phyloP scores from a whole-genome alignment of 2,888 invertebrate genomes.

The Octodonta nipae region DNA sequence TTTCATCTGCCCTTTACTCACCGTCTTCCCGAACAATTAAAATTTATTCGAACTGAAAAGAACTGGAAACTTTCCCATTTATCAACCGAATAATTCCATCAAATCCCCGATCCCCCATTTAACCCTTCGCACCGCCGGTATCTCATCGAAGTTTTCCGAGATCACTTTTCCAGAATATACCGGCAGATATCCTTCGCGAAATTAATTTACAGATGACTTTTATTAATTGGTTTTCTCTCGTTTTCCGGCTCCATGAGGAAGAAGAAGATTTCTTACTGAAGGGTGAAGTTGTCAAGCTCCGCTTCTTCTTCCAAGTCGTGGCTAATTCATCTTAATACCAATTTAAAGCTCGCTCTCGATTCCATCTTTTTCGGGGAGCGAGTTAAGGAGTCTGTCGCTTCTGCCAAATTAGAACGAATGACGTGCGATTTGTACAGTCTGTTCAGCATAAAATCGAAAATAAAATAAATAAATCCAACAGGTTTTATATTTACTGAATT shows the following conservation, averaged over 20 bases:
- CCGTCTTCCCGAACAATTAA: too few relatives aligned
- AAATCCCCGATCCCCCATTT: too few relatives aligned
- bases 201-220: constrained; percentile 16
- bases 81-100: too few relatives aligned
- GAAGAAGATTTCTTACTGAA: background rate
- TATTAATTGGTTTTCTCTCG: constrained; percentile 16
- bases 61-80: too few relatives aligned
- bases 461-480: background rate
- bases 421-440: too few relatives aligned
- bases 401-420: constrained; percentile 24
- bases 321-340: constrained; percentile 22
- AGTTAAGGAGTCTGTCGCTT: constrained; percentile 15
- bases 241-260: background rate
- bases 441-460: background rate
- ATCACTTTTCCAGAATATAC: too few relatives aligned
- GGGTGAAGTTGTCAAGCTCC: background rate
- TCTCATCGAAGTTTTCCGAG: too few relatives aligned
- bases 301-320: constrained; percentile 5
- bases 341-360: constrained; percentile 18
- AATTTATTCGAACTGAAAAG: too few relatives aligned
- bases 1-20: too few relatives aligned
- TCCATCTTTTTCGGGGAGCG: constrained; percentile 6
- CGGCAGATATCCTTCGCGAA: constrained; percentile 2
- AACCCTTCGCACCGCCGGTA: too few relatives aligned
- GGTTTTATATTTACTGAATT: too few relatives aligned